Evolutionary conservation across 1,140 invertebrate species (phyloP).

Genomic region (Cotesia vestalis): DNA sequence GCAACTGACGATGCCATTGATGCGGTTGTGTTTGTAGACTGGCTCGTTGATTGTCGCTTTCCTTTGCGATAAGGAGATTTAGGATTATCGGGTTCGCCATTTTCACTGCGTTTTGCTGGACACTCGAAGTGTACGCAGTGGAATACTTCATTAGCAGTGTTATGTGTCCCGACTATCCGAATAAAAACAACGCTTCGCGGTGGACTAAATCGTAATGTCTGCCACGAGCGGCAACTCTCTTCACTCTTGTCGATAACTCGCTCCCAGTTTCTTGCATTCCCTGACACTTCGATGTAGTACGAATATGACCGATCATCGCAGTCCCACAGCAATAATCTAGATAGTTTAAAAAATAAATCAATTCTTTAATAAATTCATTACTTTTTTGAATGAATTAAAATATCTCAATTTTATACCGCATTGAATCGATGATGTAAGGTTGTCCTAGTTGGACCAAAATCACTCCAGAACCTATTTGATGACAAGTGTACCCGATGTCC

Average conservation of each 20-base stretch:
- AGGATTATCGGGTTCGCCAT: background rate
- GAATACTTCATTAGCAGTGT: constrained; percentile 98
- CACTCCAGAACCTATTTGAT: constrained; percentile 94
- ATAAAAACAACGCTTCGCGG: constrained; percentile 90
- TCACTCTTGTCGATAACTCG: constrained; percentile 81
- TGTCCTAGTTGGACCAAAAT: constrained; percentile 96
- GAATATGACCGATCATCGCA: constrained; percentile 96
- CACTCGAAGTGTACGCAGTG: constrained; percentile 98
- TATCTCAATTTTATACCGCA: constrained; percentile 71
- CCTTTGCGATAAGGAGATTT: background rate
- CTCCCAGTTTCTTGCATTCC: constrained; percentile 91
- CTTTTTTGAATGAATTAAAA: background rate
- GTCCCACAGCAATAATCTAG: constrained; percentile 93
- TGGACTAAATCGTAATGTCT: constrained; percentile 82
- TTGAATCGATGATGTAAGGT: constrained; percentile 91
- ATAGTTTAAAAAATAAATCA: constrained; percentile 5
- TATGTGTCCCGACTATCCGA: constrained; percentile 92
- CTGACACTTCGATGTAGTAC: constrained; percentile 95
- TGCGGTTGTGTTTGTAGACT: constrained; percentile 1
- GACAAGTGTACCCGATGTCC: constrained; percentile 98
- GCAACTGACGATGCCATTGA: no score
- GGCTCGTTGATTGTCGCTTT: constrained; percentile 13
- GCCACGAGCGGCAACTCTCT: constrained; percentile 89
- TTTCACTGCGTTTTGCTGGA: constrained; percentile 72
- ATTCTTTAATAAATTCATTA: constrained; percentile 10